Evolutionary conservation across 2,888 invertebrate genomes (phyloP).

Genomic region (Megastigmus dorsalis): DNA sequence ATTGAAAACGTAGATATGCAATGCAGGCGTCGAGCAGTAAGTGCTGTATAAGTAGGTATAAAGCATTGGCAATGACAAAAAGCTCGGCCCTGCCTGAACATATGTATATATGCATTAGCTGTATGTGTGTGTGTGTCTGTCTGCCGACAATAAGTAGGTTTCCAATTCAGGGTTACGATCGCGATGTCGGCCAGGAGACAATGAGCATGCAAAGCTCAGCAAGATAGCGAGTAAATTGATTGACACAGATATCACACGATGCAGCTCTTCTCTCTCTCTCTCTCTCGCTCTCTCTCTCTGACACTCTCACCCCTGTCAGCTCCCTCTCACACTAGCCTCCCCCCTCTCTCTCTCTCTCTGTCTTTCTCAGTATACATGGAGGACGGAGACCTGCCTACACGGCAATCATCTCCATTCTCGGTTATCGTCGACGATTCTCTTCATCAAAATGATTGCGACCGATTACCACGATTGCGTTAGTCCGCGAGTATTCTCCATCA

Average conservation of each 20-base stretch:
- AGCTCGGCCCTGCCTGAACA: constrained; percentile 10
- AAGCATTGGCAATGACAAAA: constrained; percentile 37
- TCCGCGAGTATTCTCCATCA: constrained; percentile 59
- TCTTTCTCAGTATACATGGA: constrained; percentile 32
- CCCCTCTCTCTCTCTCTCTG: neutral
- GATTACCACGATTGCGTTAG: constrained; percentile 73
- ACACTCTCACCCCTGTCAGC: neutral
- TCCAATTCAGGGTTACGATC: constrained; percentile 31
- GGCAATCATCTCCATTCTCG: constrained; percentile 71
- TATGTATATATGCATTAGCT: constrained; percentile 13
- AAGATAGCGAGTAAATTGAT: constrained; percentile 58
- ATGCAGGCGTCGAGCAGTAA: neutral
- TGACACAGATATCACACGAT: constrained; percentile 61
- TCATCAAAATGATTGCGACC: constrained; percentile 72
- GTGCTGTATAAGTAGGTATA: neutral
- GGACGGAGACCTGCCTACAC: constrained; percentile 68
- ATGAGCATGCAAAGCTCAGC: constrained; percentile 19
- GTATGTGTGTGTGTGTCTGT: neutral
- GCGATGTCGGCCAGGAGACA: constrained; percentile 3
- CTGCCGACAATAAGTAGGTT: constrained; percentile 21
- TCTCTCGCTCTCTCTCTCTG: neutral
- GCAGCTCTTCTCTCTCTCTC: constrained; percentile 16
- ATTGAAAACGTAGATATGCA: constrained; percentile 5
- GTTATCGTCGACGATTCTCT: constrained; percentile 70
- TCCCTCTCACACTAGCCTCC: neutral